A percentile compares a stretch with the other conserved stretches of the same genome.
These are phyloP conservation scores for Ganaspis brasiliensis DNA, from an alignment of 2,888 invertebrate species.

Conservation along the genomic window DNA sequence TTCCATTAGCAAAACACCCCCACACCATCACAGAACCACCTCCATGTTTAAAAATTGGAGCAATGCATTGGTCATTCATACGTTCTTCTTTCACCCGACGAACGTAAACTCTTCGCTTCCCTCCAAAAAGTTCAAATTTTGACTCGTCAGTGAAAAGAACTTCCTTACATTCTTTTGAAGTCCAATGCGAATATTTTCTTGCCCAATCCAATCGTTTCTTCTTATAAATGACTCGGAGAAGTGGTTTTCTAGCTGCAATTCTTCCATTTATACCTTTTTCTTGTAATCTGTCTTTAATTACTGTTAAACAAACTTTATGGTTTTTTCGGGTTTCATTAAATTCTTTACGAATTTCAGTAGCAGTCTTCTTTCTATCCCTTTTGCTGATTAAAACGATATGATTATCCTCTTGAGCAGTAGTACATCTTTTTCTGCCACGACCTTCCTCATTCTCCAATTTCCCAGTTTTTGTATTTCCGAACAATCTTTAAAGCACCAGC, in stretches of 20 bases:
- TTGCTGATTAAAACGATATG: not conserved
- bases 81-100: slow-evolving; percentile 42
- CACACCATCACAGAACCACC: slow-evolving; percentile 59
- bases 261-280: not conserved
- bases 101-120: slow-evolving; percentile 47
- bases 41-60: slow-evolving; percentile 61
- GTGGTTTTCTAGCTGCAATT: not conserved
- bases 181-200: slow-evolving; percentile 53
- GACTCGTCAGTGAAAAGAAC: slow-evolving; percentile 58
- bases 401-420: not conserved
- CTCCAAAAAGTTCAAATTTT: slow-evolving; percentile 54
- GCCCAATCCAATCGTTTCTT: slow-evolving; percentile 45
- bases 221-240: not conserved
- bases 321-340: not conserved
- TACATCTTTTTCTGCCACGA: not conserved
- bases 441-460: not conserved
- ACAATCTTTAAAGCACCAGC: slow-evolving; percentile 8
- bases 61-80: slow-evolving; percentile 45
- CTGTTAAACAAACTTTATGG: not conserved
- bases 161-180: slow-evolving; percentile 49
- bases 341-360: not conserved
- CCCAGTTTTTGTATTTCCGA: slow-evolving; percentile 52
- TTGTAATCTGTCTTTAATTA: not conserved
- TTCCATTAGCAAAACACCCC: slow-evolving; percentile 56
- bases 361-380: slow-evolving; percentile 1